Percentiles rank a stretch among this genome's conserved stretches.
phyloP scores from a whole-genome alignment of 1,140 invertebrate species.

The Lordiphosa collinella region DNA sequence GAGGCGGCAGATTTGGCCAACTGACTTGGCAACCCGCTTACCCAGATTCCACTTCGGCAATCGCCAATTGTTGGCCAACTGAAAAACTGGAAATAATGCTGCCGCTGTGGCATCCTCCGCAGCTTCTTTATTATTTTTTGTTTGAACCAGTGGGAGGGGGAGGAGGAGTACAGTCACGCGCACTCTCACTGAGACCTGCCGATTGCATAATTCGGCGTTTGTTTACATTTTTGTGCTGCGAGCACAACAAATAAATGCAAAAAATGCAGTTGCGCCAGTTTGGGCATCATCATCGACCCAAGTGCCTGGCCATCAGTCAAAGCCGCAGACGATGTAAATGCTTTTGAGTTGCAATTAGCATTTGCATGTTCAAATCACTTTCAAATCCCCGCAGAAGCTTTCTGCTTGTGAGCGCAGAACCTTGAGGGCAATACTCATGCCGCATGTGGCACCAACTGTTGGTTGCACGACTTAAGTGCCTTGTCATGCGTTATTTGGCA shows the following conservation, averaged over 20 bases:
- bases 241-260: slow-evolving; percentile 50
- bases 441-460: slow-evolving; percentile 1
- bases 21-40: slow-evolving; percentile 60
- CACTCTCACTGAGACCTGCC: slow-evolving; percentile 50
- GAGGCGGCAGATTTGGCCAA: slow-evolving; percentile 30
- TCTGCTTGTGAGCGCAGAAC: slow-evolving; percentile 39
- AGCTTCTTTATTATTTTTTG: slow-evolving; percentile 25
- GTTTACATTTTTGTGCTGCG: slow-evolving; percentile 42
- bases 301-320: slow-evolving; percentile 35
- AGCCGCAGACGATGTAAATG: slow-evolving; percentile 14
- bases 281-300: slow-evolving; percentile 22
- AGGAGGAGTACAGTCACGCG: slow-evolving; percentile 33
- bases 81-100: slow-evolving; percentile 34
- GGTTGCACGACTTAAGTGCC: slow-evolving; percentile 50
- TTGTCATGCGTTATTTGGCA: slow-evolving; percentile 61
- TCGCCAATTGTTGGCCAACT: slow-evolving; percentile 30
- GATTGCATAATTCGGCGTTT: slow-evolving; percentile 51
- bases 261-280: slow-evolving; percentile 60
- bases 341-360: slow-evolving; percentile 41
- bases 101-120: slow-evolving; percentile 35
- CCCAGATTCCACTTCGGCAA: slow-evolving; percentile 49
- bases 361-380: slow-evolving; percentile 57
- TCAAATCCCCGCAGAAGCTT: slow-evolving; percentile 51
- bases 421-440: slow-evolving; percentile 37
- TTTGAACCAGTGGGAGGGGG: slow-evolving; percentile 1